Base-by-base conservation (phyloP, 2,797 vertebrate species). In the Oreortyx pictus region DNA sequence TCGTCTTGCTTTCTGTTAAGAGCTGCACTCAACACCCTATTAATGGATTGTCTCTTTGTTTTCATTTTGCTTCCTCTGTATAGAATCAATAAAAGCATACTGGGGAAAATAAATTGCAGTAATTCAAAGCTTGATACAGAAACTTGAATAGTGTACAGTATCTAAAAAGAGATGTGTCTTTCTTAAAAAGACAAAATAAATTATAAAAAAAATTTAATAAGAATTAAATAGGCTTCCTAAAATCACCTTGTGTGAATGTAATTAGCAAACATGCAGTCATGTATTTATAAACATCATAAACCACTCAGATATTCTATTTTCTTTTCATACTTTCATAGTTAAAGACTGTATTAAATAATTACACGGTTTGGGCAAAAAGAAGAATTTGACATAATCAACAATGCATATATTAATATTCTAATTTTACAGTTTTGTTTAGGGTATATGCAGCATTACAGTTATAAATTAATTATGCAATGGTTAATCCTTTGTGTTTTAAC, bases 401-500 rank as follows among this genome's bases (percentile, higher is more conserved):
- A 37, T 89, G 89, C 90, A 96, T 93, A 95, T 73, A 95, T 97
- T 95, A 97, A 96, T 95, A 93, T 90, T 90, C 89, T 90, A 92
- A 88, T 89, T 94, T 96, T 96, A 93, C 82, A 94, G 61, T 89
- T 82, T 94, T 92, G 76, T 92, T 92, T 94, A 93, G 76, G 31
- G 20, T 93, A 47, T 87, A 83, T 86, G 88, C 73, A 66, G 90
- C 76, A 91, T 81, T 93, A 92, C 59, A 87, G 62, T 95, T 94
- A 81, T 92, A 96, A 97, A 95, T 96, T 97, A 97, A 94, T 96
- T 88, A 95, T 80, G 81, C 72, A 74, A 23, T 76, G 86, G 64
- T 88, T 96, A 94, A 84, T 92, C 75, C 72, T 96, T 97, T 96
- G 83, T 95, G 73, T 70, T 59, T 91, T 97, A 97, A 96, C 68